phyloP scores from a whole-genome alignment of 2,113 vertebrate species.

The Terrapene triunguis region DNA sequence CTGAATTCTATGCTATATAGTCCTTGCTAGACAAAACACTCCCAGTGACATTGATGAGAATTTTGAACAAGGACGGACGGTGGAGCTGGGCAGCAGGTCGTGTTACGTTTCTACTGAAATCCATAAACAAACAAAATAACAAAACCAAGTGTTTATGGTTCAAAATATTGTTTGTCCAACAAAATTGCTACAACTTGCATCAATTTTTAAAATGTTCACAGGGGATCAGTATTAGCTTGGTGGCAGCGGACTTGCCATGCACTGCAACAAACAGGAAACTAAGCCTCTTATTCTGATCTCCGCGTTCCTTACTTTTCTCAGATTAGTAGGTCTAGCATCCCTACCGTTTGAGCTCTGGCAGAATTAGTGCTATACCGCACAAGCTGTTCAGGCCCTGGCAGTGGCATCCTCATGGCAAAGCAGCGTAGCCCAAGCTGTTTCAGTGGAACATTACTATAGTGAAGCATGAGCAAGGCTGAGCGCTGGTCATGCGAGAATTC shows the following conservation, averaged over 20 bases:
- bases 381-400: background rate
- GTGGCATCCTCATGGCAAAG: background rate
- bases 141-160: background rate
- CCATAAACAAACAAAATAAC: background rate
- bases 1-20: background rate
- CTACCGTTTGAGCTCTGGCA: background rate
- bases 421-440: background rate
- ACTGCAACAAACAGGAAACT: background rate
- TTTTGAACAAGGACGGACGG: background rate
- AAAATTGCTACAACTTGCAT: fast-evolving
- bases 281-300: background rate
- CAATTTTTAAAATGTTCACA: background rate
- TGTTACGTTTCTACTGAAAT: background rate
- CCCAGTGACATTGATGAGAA: background rate
- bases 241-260: background rate
- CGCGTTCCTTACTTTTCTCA: background rate
- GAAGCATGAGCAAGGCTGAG: background rate
- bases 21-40: background rate
- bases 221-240: background rate
- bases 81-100: background rate
- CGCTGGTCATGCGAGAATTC: background rate
- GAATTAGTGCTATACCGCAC: background rate
- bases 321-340: background rate
- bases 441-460: background rate
- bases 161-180: background rate